phyloP scores from a whole-genome alignment of 2,797 vertebrate species.

The Sciaenops ocellatus region DNA sequence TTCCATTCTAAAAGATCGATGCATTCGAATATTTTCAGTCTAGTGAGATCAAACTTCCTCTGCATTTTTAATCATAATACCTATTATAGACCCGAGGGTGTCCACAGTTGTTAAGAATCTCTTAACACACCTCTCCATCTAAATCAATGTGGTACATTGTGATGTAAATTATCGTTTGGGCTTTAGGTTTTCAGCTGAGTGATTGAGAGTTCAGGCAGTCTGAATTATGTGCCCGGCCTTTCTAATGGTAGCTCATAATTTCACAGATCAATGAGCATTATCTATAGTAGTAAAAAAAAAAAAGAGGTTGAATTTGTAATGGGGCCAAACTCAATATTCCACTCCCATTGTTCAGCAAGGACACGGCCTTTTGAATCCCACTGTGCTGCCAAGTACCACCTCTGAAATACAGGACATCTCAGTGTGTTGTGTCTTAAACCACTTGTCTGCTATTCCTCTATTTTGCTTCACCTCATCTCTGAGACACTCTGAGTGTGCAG shows the following conservation, averaged over 20 bases:
- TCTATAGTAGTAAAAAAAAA: constrained; percentile 72
- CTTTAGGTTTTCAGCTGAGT: constrained; percentile 74
- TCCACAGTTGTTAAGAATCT: constrained; percentile 71
- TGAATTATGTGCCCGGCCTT: constrained; percentile 77
- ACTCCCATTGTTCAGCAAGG: constrained; percentile 79
- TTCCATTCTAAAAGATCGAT: constrained; percentile 49
- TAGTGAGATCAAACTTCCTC: constrained; percentile 51
- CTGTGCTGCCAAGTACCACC: constrained; percentile 53
- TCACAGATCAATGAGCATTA: constrained; percentile 87
- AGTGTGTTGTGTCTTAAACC: constrained; percentile 31
- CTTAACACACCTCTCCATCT: constrained; percentile 72
- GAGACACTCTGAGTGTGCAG: constrained; percentile 5
- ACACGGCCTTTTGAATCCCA: constrained; percentile 69
- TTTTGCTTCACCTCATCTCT: constrained; percentile 34
- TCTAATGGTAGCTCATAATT: constrained; percentile 85
- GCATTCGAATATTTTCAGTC: constrained; percentile 44
- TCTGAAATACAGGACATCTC: constrained; percentile 55
- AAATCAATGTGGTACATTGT: constrained; percentile 77
- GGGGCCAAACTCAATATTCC: constrained; percentile 83
- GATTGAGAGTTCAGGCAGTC: constrained; percentile 77
- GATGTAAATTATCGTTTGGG: constrained; percentile 79
- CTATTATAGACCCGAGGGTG: constrained; percentile 57
- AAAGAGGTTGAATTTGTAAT: constrained; percentile 78
- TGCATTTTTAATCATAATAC: constrained; percentile 69
- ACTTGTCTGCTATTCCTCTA: constrained; percentile 53